phyloP scores from a whole-genome alignment of 30 jellyfish, hydroid and myxozoan genomes.

The Rhopilema esculentum region DNA sequence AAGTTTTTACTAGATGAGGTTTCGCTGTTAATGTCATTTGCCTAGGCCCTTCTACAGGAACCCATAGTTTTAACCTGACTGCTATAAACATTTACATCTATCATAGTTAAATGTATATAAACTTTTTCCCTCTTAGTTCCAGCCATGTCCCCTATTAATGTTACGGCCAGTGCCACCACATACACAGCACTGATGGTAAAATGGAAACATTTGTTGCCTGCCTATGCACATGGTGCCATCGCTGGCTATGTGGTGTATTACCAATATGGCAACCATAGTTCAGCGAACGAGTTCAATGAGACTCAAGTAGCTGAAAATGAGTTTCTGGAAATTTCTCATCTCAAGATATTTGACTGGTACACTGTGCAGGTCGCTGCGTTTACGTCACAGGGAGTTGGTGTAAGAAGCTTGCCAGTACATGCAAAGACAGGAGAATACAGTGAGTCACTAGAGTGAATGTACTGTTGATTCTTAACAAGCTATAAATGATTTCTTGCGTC shows the following conservation, averaged over 20 bases:
- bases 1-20: too few relatives aligned
- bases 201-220: slow-evolving; percentile 66
- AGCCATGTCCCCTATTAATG: slow-evolving; percentile 64
- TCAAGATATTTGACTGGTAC: slow-evolving; percentile 53
- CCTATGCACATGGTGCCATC: slow-evolving; percentile 68
- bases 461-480: background rate
- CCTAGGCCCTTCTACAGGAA: background rate
- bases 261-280: slow-evolving; percentile 59
- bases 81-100: background rate
- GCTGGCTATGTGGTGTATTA: slow-evolving; percentile 48
- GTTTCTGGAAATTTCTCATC: slow-evolving; percentile 29
- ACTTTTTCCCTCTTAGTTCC: slow-evolving; percentile 21
- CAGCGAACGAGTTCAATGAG: slow-evolving; percentile 27
- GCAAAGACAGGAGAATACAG: slow-evolving; percentile 63
- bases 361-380: slow-evolving; percentile 63
- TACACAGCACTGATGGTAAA: slow-evolving; percentile 42
- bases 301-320: slow-evolving; percentile 37
- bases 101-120: background rate
- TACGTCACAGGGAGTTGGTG: slow-evolving; percentile 47
- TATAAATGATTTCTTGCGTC: background rate
- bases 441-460: background rate
- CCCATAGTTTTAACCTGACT: background rate
- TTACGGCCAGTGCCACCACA: slow-evolving; percentile 26
- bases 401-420: slow-evolving; percentile 28
- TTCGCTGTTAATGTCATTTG: too few relatives aligned